Evolutionary conservation across 2,888 invertebrate genomes (phyloP).

Genomic region (Phengaris arion): DNA sequence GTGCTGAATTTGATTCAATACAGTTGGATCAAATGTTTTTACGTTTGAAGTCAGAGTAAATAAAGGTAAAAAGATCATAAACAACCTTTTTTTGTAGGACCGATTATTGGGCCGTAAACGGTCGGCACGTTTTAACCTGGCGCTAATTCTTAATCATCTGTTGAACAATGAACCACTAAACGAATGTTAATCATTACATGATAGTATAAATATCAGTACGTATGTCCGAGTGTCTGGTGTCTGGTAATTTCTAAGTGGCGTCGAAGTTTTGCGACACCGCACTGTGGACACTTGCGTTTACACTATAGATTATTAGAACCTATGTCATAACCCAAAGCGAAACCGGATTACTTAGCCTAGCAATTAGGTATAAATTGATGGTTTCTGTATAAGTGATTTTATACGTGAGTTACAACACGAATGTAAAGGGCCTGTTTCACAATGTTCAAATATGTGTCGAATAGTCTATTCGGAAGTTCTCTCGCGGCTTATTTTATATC

Average conservation of each 20-base stretch:
- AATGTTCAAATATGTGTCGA: too few relatives aligned
- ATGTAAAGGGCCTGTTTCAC: too few relatives aligned
- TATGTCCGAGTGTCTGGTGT: background rate
- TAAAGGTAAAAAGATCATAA: background rate
- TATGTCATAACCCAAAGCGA: background rate
- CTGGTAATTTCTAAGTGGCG: background rate
- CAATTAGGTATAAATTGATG: conserved; percentile 16
- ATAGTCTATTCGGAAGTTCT: too few relatives aligned
- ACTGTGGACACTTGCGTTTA: background rate
- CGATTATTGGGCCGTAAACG: too few relatives aligned
- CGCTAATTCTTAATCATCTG: too few relatives aligned
- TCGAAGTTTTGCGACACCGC: background rate
- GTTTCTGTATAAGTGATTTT: conserved; percentile 1
- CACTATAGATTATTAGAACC: background rate
- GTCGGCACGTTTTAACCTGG: too few relatives aligned
- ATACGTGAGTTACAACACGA: background rate
- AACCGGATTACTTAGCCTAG: background rate
- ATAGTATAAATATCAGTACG: background rate
- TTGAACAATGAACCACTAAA: too few relatives aligned
- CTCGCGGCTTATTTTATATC: too few relatives aligned
- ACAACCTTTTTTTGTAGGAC: too few relatives aligned
- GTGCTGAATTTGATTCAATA: background rate
- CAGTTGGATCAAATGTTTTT: background rate
- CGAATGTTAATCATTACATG: too few relatives aligned
- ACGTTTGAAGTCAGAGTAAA: background rate